A percentile compares a stretch with the other conserved stretches of the same genome.
Conservation (phyloP, 2,797 vertebrate species). For the Intellagama lesueurii region DNA sequence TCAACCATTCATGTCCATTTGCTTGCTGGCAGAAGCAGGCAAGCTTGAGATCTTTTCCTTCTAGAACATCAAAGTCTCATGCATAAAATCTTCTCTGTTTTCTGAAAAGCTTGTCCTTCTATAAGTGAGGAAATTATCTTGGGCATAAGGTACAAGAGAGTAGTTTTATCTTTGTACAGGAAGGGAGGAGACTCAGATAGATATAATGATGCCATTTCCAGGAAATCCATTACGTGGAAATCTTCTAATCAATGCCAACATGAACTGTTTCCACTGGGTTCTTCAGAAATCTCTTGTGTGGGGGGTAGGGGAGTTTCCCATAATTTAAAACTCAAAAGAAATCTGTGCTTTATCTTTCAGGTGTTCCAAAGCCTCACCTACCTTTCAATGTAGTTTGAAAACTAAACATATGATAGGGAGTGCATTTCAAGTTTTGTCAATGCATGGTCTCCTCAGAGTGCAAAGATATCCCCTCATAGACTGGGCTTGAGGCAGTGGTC, state of each 20-base stretch:
- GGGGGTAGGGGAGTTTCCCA: background rate
- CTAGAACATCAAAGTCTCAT: background rate
- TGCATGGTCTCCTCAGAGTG: too few species aligned
- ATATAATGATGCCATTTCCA: background rate
- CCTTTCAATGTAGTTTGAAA: background rate
- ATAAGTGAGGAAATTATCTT: background rate
- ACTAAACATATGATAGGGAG: background rate
- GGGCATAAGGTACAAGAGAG: background rate
- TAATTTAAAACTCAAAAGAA: background rate
- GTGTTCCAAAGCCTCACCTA: background rate
- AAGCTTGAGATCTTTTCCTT: background rate
- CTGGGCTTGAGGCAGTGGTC: too few species aligned
- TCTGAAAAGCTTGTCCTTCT: too few species aligned
- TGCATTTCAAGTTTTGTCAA: too few species aligned
- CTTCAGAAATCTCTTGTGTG: background rate
- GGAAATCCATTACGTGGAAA: background rate
- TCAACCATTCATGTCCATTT: background rate
- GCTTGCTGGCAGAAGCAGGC: too few species aligned
- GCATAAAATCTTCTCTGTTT: background rate
- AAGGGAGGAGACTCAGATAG: background rate
- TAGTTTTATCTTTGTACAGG: background rate
- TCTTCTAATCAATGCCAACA: background rate
- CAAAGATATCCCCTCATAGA: too few species aligned
- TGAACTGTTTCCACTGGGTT: background rate
- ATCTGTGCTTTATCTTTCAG: background rate